Conservation (phyloP, 2,888 invertebrate species). For the Sminthurinus aureus region DNA sequence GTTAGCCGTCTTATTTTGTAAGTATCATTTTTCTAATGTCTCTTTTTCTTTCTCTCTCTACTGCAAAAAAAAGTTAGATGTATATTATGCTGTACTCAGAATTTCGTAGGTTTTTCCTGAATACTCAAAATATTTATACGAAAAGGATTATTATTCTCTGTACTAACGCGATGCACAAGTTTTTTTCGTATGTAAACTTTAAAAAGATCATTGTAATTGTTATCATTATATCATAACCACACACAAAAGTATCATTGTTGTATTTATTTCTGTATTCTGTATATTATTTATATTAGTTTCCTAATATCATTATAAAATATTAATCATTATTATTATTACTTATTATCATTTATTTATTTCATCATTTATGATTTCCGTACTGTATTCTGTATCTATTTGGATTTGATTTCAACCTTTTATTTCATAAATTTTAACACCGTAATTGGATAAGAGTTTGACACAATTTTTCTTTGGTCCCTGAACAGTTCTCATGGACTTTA, state of each 20-base stretch:
- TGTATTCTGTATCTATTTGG: neutral
- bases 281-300: neutral
- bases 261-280: neutral
- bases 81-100: too few relatives aligned
- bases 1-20: conserved; percentile 90
- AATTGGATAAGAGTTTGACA: too few relatives aligned
- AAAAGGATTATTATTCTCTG: neutral
- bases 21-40: conserved; percentile 62
- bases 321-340: neutral
- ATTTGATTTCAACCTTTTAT: conserved; percentile 28
- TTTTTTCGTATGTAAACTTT: neutral
- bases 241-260: neutral
- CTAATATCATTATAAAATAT: neutral
- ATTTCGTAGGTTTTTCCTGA: too few relatives aligned
- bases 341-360: neutral
- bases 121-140: neutral
- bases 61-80: neutral
- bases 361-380: neutral
- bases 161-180: neutral
- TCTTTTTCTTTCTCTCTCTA: neutral
- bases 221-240: neutral
- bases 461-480: too few relatives aligned
- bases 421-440: too few relatives aligned
- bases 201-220: neutral
- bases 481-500: too few relatives aligned